Percentiles rank a stretch among this genome's conserved stretches.
These are phyloP conservation scores for Rhea americana DNA, from an alignment of 2,113 vertebrate species.

Conservation along the genomic window DNA sequence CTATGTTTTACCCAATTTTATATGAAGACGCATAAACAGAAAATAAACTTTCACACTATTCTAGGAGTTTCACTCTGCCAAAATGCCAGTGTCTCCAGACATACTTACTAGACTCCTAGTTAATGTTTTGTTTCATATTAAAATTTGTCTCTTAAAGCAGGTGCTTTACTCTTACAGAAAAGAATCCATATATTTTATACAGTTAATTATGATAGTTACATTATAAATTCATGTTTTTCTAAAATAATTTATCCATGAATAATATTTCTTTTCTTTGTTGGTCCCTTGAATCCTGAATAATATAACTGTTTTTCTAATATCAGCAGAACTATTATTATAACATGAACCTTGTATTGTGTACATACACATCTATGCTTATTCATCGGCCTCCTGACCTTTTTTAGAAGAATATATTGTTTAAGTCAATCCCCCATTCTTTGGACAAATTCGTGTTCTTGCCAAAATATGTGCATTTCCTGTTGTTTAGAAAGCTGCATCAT, in stretches of 20 bases:
- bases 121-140: conserved; percentile 8
- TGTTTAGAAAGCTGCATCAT: conserved; percentile 25
- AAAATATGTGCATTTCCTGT: background rate
- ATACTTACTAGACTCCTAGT: conserved; percentile 12
- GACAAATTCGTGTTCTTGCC: conserved; percentile 7
- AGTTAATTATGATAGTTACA: background rate
- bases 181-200: background rate
- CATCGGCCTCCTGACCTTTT: background rate
- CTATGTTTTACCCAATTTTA: conserved; percentile 18
- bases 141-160: background rate
- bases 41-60: conserved; percentile 28
- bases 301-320: background rate
- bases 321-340: background rate
- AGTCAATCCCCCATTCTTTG: background rate
- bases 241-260: background rate
- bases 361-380: background rate
- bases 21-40: conserved; percentile 11
- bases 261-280: background rate
- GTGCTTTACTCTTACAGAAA: conserved; percentile 10
- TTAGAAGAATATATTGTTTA: background rate
- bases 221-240: background rate
- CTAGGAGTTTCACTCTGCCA: conserved; percentile 28
- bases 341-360: background rate
- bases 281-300: background rate
- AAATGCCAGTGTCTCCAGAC: conserved; percentile 35